Evolutionary conservation across 1,140 invertebrate species (phyloP).

Genomic region (Hylaeus anthracinus): DNA sequence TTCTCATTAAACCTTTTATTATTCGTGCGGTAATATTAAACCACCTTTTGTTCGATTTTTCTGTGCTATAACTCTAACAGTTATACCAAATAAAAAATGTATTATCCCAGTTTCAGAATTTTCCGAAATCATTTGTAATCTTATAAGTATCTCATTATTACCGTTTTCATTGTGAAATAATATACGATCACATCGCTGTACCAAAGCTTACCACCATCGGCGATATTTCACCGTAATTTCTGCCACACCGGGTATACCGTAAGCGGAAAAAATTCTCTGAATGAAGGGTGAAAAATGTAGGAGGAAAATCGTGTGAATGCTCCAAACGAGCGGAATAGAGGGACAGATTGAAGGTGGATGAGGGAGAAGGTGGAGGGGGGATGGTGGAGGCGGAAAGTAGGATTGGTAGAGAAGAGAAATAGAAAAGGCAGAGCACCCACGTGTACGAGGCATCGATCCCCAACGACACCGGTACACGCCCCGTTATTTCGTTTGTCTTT

Average conservation of each 20-base stretch:
- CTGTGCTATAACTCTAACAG: too few relatives aligned
- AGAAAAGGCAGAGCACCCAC: slow-evolving; percentile 35
- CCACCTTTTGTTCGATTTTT: too few relatives aligned
- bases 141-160: too few relatives aligned
- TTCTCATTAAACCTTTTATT: too few relatives aligned
- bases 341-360: neutral
- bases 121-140: too few relatives aligned
- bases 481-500: slow-evolving; percentile 61
- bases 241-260: too few relatives aligned
- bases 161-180: too few relatives aligned
- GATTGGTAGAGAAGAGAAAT: slow-evolving; percentile 8
- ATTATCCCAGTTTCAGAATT: too few relatives aligned
- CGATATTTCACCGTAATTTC: neutral
- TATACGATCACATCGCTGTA: too few relatives aligned
- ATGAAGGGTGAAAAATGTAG: neutral
- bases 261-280: neutral
- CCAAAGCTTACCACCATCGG: too few relatives aligned
- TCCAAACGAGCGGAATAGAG: neutral
- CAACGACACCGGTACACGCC: slow-evolving; percentile 41
- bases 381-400: neutral
- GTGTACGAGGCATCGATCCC: slow-evolving; percentile 56
- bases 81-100: too few relatives aligned
- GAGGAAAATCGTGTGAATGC: neutral
- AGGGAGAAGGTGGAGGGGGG: neutral
- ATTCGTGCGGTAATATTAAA: too few relatives aligned